A percentile compares a stretch with the other conserved stretches of the same genome.
Conservation (phyloP, 2,797 vertebrate genomes). For the Cephalopachus bancanus region DNA sequence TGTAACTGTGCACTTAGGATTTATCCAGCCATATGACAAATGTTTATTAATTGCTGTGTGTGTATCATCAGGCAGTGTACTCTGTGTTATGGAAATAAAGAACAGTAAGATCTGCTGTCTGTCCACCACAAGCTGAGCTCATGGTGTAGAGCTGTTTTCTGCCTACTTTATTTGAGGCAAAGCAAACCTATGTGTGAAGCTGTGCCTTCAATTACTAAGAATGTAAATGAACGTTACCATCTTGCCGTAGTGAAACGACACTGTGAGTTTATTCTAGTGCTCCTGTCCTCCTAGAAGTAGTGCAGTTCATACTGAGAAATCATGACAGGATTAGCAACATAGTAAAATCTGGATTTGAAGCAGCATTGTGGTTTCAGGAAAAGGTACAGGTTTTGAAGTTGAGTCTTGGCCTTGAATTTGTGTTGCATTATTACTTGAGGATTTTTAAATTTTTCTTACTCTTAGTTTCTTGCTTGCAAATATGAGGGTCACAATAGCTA, state of each 20-base stretch:
- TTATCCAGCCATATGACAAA: background rate
- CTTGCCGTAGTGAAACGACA: background rate
- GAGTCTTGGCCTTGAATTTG: background rate
- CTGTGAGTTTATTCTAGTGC: background rate
- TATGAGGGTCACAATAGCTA: background rate
- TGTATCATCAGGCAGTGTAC: too few relatives aligned
- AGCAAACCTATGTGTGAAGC: background rate
- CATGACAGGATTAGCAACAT: background rate
- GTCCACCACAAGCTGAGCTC: too few relatives aligned
- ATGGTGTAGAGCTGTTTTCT: background rate
- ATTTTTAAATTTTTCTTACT: background rate
- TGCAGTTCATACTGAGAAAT: conserved; percentile 10
- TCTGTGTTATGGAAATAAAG: background rate
- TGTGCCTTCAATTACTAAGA: background rate
- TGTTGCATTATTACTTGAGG: background rate
- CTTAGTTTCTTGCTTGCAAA: background rate
- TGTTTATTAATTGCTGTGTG: background rate
- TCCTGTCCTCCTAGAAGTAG: background rate
- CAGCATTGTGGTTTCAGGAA: background rate
- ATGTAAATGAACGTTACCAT: background rate
- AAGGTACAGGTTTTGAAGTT: background rate
- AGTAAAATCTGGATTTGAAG: background rate
- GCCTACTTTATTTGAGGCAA: background rate
- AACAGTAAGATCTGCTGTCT: background rate
- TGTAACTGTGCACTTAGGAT: background rate